A percentile compares a stretch with the other conserved stretches of the same genome.
Conservation (phyloP, 2,888 invertebrate species). For the Plagodis dolabraria region DNA sequence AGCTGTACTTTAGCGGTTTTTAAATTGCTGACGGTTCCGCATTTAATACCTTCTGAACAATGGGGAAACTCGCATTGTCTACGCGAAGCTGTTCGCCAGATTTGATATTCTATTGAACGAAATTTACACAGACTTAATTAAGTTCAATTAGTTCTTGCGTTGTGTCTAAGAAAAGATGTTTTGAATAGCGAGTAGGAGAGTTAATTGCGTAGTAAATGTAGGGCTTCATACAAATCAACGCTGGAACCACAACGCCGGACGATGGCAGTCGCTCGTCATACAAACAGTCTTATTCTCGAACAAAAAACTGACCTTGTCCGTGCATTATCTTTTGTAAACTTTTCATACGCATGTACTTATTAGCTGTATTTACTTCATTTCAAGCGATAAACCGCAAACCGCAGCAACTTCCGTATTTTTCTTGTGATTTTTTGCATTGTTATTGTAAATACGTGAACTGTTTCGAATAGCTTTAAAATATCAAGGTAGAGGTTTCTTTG, state of each 20-base stretch:
- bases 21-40: slow-evolving; percentile 65
- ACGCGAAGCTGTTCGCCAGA: slow-evolving; percentile 22
- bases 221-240: slow-evolving; percentile 19
- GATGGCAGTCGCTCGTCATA: slow-evolving; percentile 18
- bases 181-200: slow-evolving; percentile 16
- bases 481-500: slow-evolving; percentile 25
- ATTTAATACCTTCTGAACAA: slow-evolving; percentile 36
- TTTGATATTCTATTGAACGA: slow-evolving; percentile 12
- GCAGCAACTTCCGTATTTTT: slow-evolving; percentile 64
- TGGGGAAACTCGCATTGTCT: slow-evolving; percentile 36
- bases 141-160: slow-evolving; percentile 17
- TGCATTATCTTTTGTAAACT: slow-evolving; percentile 44
- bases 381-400: slow-evolving; percentile 64
- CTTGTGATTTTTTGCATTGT: slow-evolving; percentile 65
- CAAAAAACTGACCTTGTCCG: slow-evolving; percentile 41
- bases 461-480: slow-evolving; percentile 33
- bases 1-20: slow-evolving; percentile 68
- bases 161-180: slow-evolving; percentile 20
- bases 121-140: slow-evolving; percentile 21
- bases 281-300: slow-evolving; percentile 31
- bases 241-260: slow-evolving; percentile 11
- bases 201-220: slow-evolving; percentile 23
- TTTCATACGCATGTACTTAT: slow-evolving; percentile 43
- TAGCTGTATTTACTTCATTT: slow-evolving; percentile 46
- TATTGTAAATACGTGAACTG: slow-evolving; percentile 35